Base-by-base conservation (phyloP, 1,140 invertebrate genomes). In the Drosophila micromelanica region DNA sequence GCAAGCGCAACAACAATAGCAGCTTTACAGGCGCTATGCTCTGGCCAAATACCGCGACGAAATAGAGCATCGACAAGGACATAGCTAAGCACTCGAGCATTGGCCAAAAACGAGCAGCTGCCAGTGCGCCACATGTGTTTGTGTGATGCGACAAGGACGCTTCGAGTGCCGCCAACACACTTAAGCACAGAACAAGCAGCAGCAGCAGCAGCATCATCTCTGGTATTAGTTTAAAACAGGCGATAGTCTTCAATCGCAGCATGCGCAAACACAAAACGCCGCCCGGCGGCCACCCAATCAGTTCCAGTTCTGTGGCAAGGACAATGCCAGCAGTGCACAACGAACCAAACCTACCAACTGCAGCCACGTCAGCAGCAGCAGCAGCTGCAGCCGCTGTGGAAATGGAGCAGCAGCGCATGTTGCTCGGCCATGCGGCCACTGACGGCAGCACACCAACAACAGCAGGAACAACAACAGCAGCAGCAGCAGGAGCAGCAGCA, bases 101-200 rank as follows among this genome's bases (percentile, higher is more conserved):
- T 69, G 60, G 45, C 51, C 15, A 60, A 70, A 69, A 75, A 64
- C 23, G 51, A 65, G 65, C 65, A 78, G 64, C 49, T 59, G 59
- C 48, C 64, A 69, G 46, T 72, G 82, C 71, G 67, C 69, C 82
- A 89, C 68, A 86, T 87, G 82, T 81, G 82, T 73, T 73, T 79
- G 64, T 72, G 70, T 85, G 80, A 85, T 90, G 85, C 80, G 69
- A 74, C 84, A 89, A 89, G 85, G 85, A 89, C 79, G 80, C 82
- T 85, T 81, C 67, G 76, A 84, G 80, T 85, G 80, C 78, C 80
- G 71, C 80, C 76, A 67, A 78, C 78, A 84, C 65, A 73, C 73
- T 82, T 76, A 72, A 86, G 55, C 65, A 69, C 67, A 75, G 62
- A 63, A 69, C 48, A 55, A 78, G 51, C 45, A 74, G 43, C 27